Evolutionary conservation across 2,888 invertebrate genomes (phyloP), one percentile per base, ranked within the genome.

Genomic region (Sinodicranocentrus sp.): DNA sequence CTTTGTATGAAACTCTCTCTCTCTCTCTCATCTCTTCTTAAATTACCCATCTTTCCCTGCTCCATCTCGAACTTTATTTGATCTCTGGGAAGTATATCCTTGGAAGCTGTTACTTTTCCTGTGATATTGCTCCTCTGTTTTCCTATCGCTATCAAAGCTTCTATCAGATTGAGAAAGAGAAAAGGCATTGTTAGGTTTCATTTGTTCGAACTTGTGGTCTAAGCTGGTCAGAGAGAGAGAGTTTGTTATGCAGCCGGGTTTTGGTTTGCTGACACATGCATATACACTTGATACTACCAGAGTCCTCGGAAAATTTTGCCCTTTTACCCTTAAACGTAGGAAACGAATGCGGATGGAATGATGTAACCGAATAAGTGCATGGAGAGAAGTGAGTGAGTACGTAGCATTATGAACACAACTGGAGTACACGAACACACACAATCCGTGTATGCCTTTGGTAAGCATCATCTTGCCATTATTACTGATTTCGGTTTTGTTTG

Each of bases 401-500:
- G 23, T 57, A 57, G 57, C 57, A 23, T 6, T 21, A 23, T 48
- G 48, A 13, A 48, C n/a, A n/a, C n/a, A n/a, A n/a, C n/a, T n/a
- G n/a, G 39, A 8, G 39, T 39, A 39, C 39, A 39, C 13, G 39
- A 8, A 5, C 39, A 39, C 39, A 13, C 13, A 39, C 39, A 39
- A 39, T 8, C 5, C 39, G 5, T n/a, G n/a, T n/a, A n/a, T n/a
- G 13, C 5, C 48, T 10, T 6, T 3, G 48, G 48, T 10, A 57
- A 71, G 79, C 63, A 79, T 71, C 79, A 79, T 79, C 72, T 72
- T 72, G 71, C 72, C 79, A 72, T 79, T 79, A 79, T 79, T 79
- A 70, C 79, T 72, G 71, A 79, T 79, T 79, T 79, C 23, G 71
- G 71, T 79, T 79, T 72, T 79, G 72, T 79, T 79, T 79, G 72